phyloP scores from a whole-genome alignment of 1,140 invertebrate genomes.

The Drosophila novamexicana region DNA sequence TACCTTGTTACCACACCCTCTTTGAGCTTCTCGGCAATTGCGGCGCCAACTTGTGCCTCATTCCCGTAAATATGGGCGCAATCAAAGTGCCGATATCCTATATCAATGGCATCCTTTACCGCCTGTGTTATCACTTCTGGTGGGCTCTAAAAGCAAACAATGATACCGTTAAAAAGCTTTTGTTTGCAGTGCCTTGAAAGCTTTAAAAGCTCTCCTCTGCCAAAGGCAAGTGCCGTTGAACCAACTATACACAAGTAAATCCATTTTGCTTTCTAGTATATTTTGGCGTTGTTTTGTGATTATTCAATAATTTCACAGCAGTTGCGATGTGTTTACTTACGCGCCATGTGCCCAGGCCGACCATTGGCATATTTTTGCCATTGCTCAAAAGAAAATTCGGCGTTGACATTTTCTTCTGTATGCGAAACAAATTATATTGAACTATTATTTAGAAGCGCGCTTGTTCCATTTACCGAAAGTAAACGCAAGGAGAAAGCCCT shows the following conservation, averaged over 20 bases:
- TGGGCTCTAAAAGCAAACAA: constrained; percentile 86
- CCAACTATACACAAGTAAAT: not conserved
- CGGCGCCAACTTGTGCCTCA: constrained; percentile 90
- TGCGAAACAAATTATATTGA: constrained; percentile 3
- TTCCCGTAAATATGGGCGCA: constrained; percentile 92
- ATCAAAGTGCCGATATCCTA: constrained; percentile 93
- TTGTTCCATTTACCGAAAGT: constrained; percentile 50
- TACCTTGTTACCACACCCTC: constrained; percentile 88
- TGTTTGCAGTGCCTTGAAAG: constrained; percentile 26
- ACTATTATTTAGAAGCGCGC: not conserved
- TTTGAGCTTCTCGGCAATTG: constrained; percentile 87
- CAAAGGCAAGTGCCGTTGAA: constrained; percentile 12
- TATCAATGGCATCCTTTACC: constrained; percentile 90
- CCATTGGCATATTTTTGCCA: constrained; percentile 87
- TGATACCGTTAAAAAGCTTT: constrained; percentile 5
- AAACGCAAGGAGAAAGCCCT: constrained; percentile 39
- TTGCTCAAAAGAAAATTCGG: constrained; percentile 88
- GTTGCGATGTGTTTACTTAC: constrained; percentile 84
- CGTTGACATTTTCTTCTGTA: constrained; percentile 49
- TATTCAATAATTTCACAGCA: constrained; percentile 45
- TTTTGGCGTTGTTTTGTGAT: constrained; percentile 15
- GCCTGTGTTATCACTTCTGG: constrained; percentile 89
- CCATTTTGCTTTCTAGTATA: not conserved
- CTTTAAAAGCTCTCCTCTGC: constrained; percentile 11
- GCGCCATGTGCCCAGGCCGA: constrained; percentile 93